Evolutionary conservation across 2,888 invertebrate species (phyloP), one percentile per base, ranked within the genome.

Genomic region (Netelia fuscicornis): DNA sequence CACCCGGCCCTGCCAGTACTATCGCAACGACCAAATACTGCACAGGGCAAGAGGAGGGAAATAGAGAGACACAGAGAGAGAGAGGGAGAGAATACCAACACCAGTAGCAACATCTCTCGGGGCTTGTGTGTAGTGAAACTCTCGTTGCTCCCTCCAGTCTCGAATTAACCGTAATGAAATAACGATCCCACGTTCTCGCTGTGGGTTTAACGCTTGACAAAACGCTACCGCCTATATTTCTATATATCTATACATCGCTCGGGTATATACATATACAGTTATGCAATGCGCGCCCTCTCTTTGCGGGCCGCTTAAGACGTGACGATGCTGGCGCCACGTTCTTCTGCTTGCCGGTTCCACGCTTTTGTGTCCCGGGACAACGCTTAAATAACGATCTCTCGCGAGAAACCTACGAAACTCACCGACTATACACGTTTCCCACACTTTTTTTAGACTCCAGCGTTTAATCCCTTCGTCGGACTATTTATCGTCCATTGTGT

Each of bases 131-230:
- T 20, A n/a, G 42, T 42, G 44, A 17, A 68, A 48, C 60, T 60
- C 81, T 68, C 68, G 58, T 67, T 75, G 68, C 68, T 65, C 76
- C 44, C 87, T 89, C 87, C 89, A 90, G 90, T 90, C 90, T 90
- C 90, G 90, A 92, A 92, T 92, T 91, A 92, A 91, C 91, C 89
- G 89, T 91, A 92, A 92, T 92, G 91, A 92, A 92, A 91, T 92
- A 92, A 92, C 89, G 92, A 92, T 90, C 90, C 89, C 88, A 89
- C 91, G 89, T 91, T 89, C 86, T 86, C 87, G 86, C 78, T 86
- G 86, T 87, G 88, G 87, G 90, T 89, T 89, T 90, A 88, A 88
- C 85, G 87, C 87, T 89, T 89, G 90, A 90, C 90, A 90, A 91
- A 91, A 91, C 88, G 89, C 80, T 3, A 48, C 58, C 17, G 82